A percentile compares a stretch with the other conserved stretches of the same genome.
Conservation (phyloP, 2,797 vertebrate genomes). For the Eleutherodactylus coqui region DNA sequence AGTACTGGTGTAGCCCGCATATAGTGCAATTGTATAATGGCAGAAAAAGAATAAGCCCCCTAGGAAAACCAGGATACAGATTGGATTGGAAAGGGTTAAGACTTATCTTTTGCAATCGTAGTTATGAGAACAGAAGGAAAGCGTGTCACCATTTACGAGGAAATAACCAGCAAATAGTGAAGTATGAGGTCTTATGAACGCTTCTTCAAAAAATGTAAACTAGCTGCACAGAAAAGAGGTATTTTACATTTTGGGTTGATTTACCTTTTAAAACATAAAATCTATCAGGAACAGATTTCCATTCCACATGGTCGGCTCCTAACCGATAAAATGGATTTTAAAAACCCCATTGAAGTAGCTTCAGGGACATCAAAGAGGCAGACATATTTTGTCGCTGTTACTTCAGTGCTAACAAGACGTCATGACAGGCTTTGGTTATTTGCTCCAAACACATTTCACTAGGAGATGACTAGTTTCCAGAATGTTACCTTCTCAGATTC, state of each 20-base stretch:
- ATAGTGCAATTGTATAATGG: too few relatives aligned
- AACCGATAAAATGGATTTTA: constrained; percentile 10
- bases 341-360: neutral
- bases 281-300: neutral
- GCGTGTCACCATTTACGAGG: neutral
- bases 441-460: neutral
- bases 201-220: neutral
- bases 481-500: neutral
- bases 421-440: neutral
- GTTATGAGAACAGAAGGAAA: neutral
- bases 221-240: neutral
- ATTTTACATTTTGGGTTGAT: neutral
- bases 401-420: neutral
- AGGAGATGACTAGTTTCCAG: neutral
- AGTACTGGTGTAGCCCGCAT: too few relatives aligned
- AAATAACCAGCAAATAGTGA: neutral
- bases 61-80: too few relatives aligned
- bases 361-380: neutral
- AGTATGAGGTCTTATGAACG: neutral
- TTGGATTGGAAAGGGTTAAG: too few relatives aligned
- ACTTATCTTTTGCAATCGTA: neutral
- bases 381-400: neutral
- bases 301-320: neutral
- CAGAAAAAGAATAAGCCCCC: too few relatives aligned
- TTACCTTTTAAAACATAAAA: neutral